phyloP scores from a whole-genome alignment of 2,797 vertebrate genomes.

The Bradypodion ventrale region DNA sequence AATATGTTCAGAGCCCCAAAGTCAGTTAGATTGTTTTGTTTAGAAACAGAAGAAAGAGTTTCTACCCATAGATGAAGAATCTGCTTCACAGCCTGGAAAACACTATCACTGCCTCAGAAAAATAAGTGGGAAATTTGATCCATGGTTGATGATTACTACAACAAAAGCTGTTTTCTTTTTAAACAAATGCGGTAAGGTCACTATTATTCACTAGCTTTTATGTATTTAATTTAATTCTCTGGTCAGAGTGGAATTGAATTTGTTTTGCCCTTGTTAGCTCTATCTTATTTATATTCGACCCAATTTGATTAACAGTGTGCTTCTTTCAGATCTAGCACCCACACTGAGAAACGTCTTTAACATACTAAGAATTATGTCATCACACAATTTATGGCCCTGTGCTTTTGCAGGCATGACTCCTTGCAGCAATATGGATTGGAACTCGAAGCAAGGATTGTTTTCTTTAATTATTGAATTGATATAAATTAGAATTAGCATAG shows the following conservation, averaged over 20 bases:
- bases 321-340: slow-evolving; percentile 53
- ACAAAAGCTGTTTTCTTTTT: slow-evolving; percentile 12
- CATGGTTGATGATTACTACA: slow-evolving; percentile 28
- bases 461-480: slow-evolving; percentile 76
- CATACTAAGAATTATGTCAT: slow-evolving; percentile 55
- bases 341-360: slow-evolving; percentile 44
- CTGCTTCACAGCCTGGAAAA: neutral
- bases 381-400: slow-evolving; percentile 63
- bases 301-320: slow-evolving; percentile 41
- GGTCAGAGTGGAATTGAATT: slow-evolving; percentile 26
- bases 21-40: neutral
- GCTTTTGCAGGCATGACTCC: slow-evolving; percentile 32
- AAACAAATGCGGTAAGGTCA: slow-evolving; percentile 29
- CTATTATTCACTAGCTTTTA: slow-evolving; percentile 27
- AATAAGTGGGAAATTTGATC: neutral
- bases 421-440: slow-evolving; percentile 53
- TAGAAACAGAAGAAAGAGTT: neutral
- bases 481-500: slow-evolving; percentile 75
- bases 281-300: slow-evolving; percentile 48
- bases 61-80: neutral
- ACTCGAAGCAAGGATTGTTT: slow-evolving; percentile 66
- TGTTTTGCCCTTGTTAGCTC: slow-evolving; percentile 41
- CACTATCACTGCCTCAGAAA: neutral
- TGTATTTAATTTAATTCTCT: slow-evolving; percentile 41
- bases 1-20: no score